Conservation (phyloP, 1,140 invertebrate species). For the Drosophila lini region DNA sequence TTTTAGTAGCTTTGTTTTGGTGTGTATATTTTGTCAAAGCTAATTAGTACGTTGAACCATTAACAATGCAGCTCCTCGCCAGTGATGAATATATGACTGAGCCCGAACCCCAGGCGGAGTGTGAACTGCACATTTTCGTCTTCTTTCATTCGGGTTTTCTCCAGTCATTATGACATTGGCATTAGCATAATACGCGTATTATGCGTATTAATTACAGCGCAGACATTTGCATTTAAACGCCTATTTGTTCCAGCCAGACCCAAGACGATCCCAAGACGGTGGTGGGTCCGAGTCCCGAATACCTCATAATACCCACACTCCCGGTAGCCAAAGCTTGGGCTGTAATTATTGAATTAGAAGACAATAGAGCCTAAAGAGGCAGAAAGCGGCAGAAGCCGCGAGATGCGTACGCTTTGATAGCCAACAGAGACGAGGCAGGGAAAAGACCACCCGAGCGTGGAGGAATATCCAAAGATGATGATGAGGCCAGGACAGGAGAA, state of each 20-base stretch:
- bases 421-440: conserved; percentile 10
- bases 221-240: conserved; percentile 83
- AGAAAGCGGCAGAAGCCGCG: conserved; percentile 31
- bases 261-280: conserved; percentile 40
- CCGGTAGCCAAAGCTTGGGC: conserved; percentile 63
- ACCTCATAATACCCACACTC: conserved; percentile 10
- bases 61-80: conserved; percentile 64
- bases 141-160: conserved; percentile 33
- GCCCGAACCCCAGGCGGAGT: conserved; percentile 43
- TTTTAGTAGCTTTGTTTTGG: conserved; percentile 70
- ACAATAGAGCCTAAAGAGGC: conserved; percentile 63
- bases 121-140: conserved; percentile 72
- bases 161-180: conserved; percentile 70
- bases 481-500: conserved; percentile 53
- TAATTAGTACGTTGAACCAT: conserved; percentile 79
- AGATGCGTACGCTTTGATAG: conserved; percentile 76
- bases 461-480: conserved; percentile 51
- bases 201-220: conserved; percentile 82
- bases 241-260: conserved; percentile 71
- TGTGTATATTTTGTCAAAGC: conserved; percentile 75
- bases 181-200: conserved; percentile 82
- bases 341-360: conserved; percentile 82
- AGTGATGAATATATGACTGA: conserved; percentile 75
- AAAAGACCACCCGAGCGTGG: conserved; percentile 72
- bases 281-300: conserved; percentile 37